Base-by-base conservation (phyloP, 2,888 invertebrate genomes). In the Molanna angustata region DNA sequence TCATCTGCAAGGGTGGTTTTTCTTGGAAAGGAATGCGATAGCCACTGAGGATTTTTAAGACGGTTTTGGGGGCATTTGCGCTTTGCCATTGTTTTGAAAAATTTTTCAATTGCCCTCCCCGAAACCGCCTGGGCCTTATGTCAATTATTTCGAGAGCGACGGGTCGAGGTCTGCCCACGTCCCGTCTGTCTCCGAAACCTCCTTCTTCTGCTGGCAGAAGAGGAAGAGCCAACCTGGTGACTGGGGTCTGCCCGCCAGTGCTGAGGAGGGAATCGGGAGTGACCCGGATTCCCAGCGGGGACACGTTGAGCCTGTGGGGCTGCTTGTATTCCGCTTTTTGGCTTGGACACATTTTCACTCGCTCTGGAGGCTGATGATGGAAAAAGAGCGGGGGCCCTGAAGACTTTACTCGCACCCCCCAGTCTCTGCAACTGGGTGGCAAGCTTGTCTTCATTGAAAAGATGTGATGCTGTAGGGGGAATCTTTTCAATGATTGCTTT, bases 141-240 rank as follows among this genome's bases (percentile, higher is more conserved):
- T n/a, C n/a, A n/a, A n/a, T n/a, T n/a, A n/a, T n/a, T n/a, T n/a
- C n/a, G n/a, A n/a, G n/a, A n/a, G n/a, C n/a, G n/a, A n/a, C n/a
- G n/a, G n/a, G n/a, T n/a, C n/a, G 35, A 35, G 35, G 9, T 35
- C 35, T 35, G 35, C 35, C 35, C 35, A 35, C 35, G 35, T 14
- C 9, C 14, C 35, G 35, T 14, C 14, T 11, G 7, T 13, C 35
- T 35, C 35, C 14, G 9, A 35, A 4, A 4, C 13, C 35, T 35
- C 35, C 35, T 35, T 13, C 35, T 14, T 14, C 13, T 35, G 35
- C 4, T 35, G 35, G 4, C 14, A 4, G 35, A n/a, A 14, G 35
- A 13, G 9, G 35, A 14, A 35, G 35, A 14, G 6, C 14, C 14
- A n/a, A n/a, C n/a, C n/a, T n/a, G n/a, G n/a, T 14, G 9, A 35